Evolutionary conservation across 2,113 vertebrate species (phyloP), one percentile per base, ranked within the genome.

Genomic region (Calypte anna): DNA sequence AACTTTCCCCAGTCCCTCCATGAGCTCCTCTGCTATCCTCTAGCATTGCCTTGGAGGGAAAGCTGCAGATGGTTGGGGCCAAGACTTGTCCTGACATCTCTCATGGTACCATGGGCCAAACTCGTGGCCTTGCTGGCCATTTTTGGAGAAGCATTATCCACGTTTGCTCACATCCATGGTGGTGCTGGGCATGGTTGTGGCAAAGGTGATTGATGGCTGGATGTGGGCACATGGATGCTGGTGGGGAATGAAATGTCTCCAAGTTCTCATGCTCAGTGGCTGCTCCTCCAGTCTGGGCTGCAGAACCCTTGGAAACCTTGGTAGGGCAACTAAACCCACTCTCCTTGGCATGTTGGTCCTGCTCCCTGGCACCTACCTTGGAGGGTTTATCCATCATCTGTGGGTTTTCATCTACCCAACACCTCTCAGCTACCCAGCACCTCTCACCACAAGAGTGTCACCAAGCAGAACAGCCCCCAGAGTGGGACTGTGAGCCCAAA

Each of bases 401-500:
- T 44, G 25, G 53, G 12, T 30, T 25, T 27, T 50, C 58, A 66
- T 10, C 24, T 33, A n/a, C 10, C 2, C 46, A 72, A 16, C 25
- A 40, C 24, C 22, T 38, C 10, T 15, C 40, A 28, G 13, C 12
- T 74, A 12, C 8, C 8, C 50, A 53, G n/a, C 17, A 8, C n/a
- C 12, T 69, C 17, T 64, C 31, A 25, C 30, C 4, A 0, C 1
- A 1, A 7, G 7, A 30, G 13, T 38, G 31, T 13, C 19, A n/a
- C 33, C 9, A 30, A 61, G n/a, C 28, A 6, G 23, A 40, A 46
- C n/a, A 6, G 12, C 33, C 43, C 55, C 53, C 30, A 48, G 36
- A 63, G 28, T 0, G 1, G 9, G 18, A 31, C 46, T 43, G 46
- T 54, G 50, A 77, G 11, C 8, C 54, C 15, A 76, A 55, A 20